These are phyloP conservation scores for Siniperca obscura DNA, from an alignment of 2,797 vertebrate species.

Conservation along the genomic window DNA sequence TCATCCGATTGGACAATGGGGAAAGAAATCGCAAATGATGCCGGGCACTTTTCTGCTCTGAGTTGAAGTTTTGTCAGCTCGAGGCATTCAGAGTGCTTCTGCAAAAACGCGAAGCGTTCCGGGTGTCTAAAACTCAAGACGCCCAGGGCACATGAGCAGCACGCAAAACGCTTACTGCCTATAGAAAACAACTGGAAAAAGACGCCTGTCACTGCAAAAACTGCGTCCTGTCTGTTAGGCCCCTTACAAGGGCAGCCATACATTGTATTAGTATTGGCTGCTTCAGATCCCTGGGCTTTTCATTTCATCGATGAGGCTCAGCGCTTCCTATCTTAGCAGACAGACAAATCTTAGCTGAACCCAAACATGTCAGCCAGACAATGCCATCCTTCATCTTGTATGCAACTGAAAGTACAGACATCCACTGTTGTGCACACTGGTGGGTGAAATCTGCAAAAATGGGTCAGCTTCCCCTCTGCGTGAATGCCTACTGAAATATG, in stretches of 20 bases:
- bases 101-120: too few relatives aligned
- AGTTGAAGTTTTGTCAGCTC: too few relatives aligned
- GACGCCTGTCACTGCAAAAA: too few relatives aligned
- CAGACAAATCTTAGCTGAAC: conserved; percentile 30
- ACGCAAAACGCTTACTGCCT: too few relatives aligned
- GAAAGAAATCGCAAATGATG: too few relatives aligned
- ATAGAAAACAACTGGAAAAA: too few relatives aligned
- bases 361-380: conserved; percentile 32
- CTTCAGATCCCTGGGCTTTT: neutral
- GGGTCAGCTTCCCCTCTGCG: conserved; percentile 73
- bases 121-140: too few relatives aligned
- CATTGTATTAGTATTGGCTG: neutral
- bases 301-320: conserved; percentile 23
- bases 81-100: too few relatives aligned
- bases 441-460: conserved; percentile 70
- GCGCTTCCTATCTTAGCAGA: conserved; percentile 1
- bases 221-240: too few relatives aligned
- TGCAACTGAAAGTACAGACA: conserved; percentile 29
- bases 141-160: too few relatives aligned
- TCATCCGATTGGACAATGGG: too few relatives aligned
- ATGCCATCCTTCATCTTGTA: conserved; percentile 34
- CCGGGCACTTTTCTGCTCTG: too few relatives aligned
- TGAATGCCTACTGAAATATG: conserved; percentile 79
- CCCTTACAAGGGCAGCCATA: neutral
- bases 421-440: conserved; percentile 38